Percentiles rank a stretch among this genome's conserved stretches.
Evolutionary conservation across 2,113 vertebrate species (phyloP).

Genomic region (Orientallactaga bullata): DNA sequence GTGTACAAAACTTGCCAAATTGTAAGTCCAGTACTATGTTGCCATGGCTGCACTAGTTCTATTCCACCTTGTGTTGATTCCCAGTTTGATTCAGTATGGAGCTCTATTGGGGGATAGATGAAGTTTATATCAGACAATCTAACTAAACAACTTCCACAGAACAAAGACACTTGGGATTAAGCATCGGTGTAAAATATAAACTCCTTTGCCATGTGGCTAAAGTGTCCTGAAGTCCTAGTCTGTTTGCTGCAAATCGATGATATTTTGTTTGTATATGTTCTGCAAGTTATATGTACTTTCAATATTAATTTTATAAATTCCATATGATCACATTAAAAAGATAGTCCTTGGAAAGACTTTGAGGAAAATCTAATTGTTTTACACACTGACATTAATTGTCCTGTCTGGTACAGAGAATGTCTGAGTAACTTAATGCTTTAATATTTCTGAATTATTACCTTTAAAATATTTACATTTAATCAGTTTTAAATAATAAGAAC

Average conservation of each 20-base stretch:
- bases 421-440: neutral
- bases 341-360: neutral
- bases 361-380: neutral
- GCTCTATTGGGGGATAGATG: neutral
- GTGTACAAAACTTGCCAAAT: neutral
- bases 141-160: neutral
- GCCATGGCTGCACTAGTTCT: neutral
- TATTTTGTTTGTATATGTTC: neutral
- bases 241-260: neutral
- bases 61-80: neutral
- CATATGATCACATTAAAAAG: slow-evolving; percentile 20
- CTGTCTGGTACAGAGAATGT: neutral
- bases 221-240: slow-evolving; percentile 8
- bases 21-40: neutral
- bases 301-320: slow-evolving; percentile 33
- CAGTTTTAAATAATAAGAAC: neutral
- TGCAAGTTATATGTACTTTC: slow-evolving; percentile 23
- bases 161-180: neutral
- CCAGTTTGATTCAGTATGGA: neutral
- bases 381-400: neutral
- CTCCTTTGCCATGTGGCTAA: slow-evolving; percentile 9
- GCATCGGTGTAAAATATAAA: neutral
- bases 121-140: neutral
- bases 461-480: neutral
- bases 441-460: neutral